These are phyloP conservation scores for Phataginus tricuspis DNA, from an alignment of 2,797 vertebrate species.

Conservation along the genomic window DNA sequence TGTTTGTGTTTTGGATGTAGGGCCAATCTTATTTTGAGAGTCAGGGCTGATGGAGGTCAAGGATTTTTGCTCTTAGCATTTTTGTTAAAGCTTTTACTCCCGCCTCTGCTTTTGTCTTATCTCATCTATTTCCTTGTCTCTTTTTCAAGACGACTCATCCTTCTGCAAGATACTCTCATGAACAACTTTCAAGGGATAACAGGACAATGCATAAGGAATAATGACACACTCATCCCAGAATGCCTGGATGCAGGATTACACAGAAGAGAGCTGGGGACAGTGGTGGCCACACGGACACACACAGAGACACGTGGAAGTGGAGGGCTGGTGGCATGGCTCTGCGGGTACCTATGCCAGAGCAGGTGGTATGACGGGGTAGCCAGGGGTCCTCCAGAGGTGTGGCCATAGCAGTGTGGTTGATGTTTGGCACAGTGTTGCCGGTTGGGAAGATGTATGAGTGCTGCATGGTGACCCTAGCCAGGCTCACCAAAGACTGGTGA, in stretches of 20 bases:
- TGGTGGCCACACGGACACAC: neutral
- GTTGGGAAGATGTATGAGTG: neutral
- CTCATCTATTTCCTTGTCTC: neutral
- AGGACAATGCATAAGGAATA: neutral
- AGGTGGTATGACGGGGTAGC: neutral
- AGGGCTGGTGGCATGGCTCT: neutral
- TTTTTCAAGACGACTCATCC: neutral
- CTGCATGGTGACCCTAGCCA: neutral
- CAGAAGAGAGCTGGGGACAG: neutral
- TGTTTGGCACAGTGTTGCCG: neutral
- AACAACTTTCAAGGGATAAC: neutral
- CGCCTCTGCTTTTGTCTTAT: neutral
- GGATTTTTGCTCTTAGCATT: neutral
- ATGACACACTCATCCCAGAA: neutral
- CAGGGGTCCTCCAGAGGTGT: neutral
- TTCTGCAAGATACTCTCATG: neutral
- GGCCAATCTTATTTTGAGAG: slow-evolving; percentile 56
- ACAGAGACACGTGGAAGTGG: neutral
- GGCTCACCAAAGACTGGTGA: neutral
- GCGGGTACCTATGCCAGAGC: neutral
- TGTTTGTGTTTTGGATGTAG: too few relatives aligned
- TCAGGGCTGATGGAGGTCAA: slow-evolving; percentile 34
- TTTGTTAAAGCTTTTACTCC: slow-evolving; percentile 15
- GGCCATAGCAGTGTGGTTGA: neutral
- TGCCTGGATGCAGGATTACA: neutral